A percentile compares a stretch with the other conserved stretches of the same genome.
Evolutionary conservation across 37 sponge, comb jelly and placozoan genomes (phyloP).

Genomic region (Halichondria panicea): DNA sequence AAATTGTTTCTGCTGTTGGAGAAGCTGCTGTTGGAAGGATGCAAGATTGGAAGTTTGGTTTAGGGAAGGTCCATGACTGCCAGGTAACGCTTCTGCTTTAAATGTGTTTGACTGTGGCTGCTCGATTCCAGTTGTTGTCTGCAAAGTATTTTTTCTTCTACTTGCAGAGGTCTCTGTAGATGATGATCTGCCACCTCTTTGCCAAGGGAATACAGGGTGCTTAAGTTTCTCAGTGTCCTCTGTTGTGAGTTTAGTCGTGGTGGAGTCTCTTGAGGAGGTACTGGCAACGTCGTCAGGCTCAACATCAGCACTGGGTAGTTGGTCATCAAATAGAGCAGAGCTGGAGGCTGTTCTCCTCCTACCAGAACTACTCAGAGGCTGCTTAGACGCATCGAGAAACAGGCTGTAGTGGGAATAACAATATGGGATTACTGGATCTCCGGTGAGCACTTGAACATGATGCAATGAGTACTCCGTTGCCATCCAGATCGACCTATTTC

Average conservation of each 20-base stretch:
- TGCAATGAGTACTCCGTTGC: no score
- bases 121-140: neutral
- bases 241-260: neutral
- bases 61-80: neutral
- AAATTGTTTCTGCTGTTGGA: constrained; percentile 11
- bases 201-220: constrained; percentile 44
- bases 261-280: neutral
- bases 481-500: no score
- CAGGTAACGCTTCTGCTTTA: no score
- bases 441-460: no score
- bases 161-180: neutral
- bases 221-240: constrained; percentile 7
- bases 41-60: neutral
- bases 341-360: neutral
- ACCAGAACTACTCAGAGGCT: neutral
- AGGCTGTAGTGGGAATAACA: no score
- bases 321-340: neutral
- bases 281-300: neutral
- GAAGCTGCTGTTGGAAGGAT: constrained; percentile 12
- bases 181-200: neutral
- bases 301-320: neutral
- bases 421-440: no score
- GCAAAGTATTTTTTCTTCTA: neutral
- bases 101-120: no score
- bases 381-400: neutral